A percentile compares a stretch with the other conserved stretches of the same genome.
Conservation (phyloP, 1,140 invertebrate species). For the Linepithema humile region DNA sequence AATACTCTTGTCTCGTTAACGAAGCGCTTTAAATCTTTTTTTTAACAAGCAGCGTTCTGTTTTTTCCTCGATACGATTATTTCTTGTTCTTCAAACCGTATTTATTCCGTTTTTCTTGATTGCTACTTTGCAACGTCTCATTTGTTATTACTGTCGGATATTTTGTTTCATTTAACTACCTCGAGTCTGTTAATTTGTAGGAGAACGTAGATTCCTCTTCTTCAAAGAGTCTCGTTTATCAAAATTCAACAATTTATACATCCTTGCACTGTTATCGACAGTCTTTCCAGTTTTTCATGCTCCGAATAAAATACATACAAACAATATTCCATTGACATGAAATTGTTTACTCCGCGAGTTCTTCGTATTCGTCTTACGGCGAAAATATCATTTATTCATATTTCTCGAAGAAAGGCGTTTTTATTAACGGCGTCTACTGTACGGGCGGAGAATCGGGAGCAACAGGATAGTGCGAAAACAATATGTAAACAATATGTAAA, state of each 20-base stretch:
- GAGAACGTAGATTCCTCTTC: not conserved
- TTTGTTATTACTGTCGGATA: not conserved
- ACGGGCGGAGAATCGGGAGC: constrained; percentile 59
- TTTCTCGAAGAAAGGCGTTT: constrained; percentile 5
- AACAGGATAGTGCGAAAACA: constrained; percentile 57
- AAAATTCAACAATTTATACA: not conserved
- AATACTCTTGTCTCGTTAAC: not conserved
- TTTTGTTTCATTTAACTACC: not conserved
- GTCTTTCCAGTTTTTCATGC: not conserved
- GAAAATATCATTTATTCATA: not conserved
- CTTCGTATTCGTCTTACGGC: not conserved
- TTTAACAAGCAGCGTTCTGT: not conserved
- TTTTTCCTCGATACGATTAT: not conserved
- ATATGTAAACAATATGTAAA: constrained; percentile 62
- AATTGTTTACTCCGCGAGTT: not conserved
- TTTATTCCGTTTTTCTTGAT: not conserved
- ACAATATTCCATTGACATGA: not conserved
- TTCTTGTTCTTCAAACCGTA: not conserved
- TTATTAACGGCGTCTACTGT: constrained; percentile 26
- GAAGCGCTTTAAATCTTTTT: not conserved
- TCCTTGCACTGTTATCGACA: not conserved
- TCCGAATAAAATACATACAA: not conserved
- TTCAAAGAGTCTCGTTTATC: not conserved
- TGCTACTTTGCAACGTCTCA: not conserved
- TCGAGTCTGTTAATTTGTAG: not conserved